A percentile compares a stretch with the other conserved stretches of the same genome.
These are phyloP conservation scores for Novumbra hubbsi DNA, from an alignment of 2,797 vertebrate species.

Conservation along the genomic window DNA sequence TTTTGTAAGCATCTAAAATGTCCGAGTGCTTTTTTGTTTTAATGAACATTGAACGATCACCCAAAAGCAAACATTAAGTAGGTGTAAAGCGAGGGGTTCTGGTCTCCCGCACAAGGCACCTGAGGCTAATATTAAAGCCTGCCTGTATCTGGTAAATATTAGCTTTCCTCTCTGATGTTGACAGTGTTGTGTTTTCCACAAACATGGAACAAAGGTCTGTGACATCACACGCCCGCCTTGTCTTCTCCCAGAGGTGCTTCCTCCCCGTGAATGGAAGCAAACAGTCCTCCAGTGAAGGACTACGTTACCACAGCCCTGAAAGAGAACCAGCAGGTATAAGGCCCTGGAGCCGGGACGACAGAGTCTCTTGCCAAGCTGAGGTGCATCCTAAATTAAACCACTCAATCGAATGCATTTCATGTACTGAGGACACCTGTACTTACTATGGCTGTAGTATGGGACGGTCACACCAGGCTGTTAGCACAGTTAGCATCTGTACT, in stretches of 20 bases:
- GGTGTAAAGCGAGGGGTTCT: constrained; percentile 56
- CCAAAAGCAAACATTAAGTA: constrained; percentile 25
- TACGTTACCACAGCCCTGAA: neutral
- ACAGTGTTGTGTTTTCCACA: constrained; percentile 79
- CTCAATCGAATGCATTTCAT: no score
- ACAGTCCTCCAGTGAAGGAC: neutral
- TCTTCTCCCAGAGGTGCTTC: neutral
- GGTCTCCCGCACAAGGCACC: constrained; percentile 51
- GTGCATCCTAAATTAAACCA: no score
- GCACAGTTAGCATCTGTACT: no score
- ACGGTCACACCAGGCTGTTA: no score
- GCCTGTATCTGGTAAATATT: constrained; percentile 78
- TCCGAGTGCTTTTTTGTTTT: no score
- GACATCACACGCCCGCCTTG: constrained; percentile 62
- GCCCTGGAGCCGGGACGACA: no score
- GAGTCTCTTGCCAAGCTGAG: no score
- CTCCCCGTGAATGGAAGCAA: neutral
- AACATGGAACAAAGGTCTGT: constrained; percentile 75
- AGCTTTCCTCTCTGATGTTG: constrained; percentile 75
- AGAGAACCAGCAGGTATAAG: neutral
- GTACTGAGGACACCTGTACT: no score
- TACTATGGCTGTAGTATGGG: no score
- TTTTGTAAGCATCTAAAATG: no score
- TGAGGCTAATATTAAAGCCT: constrained; percentile 75
- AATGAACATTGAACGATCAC: no score